Conservation (phyloP, 2,888 invertebrate species). For the Amaurobius ferox region DNA sequence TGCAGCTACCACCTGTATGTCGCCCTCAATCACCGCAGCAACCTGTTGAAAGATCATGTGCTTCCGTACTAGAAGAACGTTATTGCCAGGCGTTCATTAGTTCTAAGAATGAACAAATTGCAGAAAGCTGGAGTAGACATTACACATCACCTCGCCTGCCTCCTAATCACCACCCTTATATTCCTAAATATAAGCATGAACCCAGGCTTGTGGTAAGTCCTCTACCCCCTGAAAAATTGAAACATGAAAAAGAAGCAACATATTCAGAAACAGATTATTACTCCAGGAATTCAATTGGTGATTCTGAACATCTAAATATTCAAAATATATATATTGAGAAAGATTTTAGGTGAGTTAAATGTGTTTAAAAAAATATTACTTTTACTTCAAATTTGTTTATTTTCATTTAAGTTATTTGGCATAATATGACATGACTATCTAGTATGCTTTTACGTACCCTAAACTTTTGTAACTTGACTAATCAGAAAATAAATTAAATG, state of each 20-base stretch:
- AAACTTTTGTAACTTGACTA: too few species aligned
- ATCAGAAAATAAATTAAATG: too few species aligned
- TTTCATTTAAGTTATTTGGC: too few species aligned
- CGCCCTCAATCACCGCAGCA: constrained; percentile 45
- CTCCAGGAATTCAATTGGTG: constrained; percentile 61
- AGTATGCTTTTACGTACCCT: too few species aligned
- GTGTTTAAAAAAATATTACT: background rate
- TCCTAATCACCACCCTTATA: constrained; percentile 51
- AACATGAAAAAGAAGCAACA: constrained; percentile 45
- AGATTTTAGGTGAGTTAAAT: constrained; percentile 77
- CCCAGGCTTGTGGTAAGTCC: constrained; percentile 61
- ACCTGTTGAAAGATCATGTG: constrained; percentile 47
- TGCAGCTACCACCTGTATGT: constrained; percentile 21
- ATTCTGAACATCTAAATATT: constrained; percentile 76
- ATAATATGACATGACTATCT: too few species aligned
- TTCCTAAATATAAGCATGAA: constrained; percentile 58
- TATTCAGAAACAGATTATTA: constrained; percentile 62
- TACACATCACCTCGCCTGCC: constrained; percentile 64
- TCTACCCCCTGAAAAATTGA: constrained; percentile 55
- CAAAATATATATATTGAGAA: constrained; percentile 78
- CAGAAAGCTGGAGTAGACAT: constrained; percentile 54
- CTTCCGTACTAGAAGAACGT: constrained; percentile 68
- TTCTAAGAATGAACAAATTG: constrained; percentile 66
- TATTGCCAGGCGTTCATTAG: constrained; percentile 68
- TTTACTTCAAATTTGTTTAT: too few species aligned